Evolutionary conservation across 2,113 vertebrate genomes (phyloP).

Genomic region (Sialia sialis): DNA sequence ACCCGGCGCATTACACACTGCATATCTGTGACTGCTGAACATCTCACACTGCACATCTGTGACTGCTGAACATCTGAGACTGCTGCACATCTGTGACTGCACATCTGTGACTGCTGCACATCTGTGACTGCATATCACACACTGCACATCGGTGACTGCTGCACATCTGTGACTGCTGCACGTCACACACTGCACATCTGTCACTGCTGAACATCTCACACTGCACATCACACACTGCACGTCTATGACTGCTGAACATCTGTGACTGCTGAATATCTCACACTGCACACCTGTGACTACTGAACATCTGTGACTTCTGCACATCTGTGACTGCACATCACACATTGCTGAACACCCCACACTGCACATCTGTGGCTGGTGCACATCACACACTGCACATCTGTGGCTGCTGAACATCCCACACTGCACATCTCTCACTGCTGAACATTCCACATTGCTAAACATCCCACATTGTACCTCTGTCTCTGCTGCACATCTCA

Average conservation of each 20-base stretch:
- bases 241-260: not conserved
- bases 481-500: not conserved
- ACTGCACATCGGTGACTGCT: not conserved
- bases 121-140: not conserved
- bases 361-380: not conserved
- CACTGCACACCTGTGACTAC: too few relatives aligned
- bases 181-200: not conserved
- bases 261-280: not conserved
- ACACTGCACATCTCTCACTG: not conserved
- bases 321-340: accelerated
- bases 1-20: too few relatives aligned
- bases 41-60: not conserved
- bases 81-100: not conserved
- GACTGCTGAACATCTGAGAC: too few relatives aligned
- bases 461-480: not conserved
- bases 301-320: too few relatives aligned
- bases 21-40: not conserved
- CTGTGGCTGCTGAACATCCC: not conserved
- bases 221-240: not conserved
- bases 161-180: not conserved
- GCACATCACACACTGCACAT: not conserved
- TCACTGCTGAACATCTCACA: not conserved
- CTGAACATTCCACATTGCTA: not conserved
- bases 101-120: not conserved
- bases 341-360: not conserved